These are phyloP conservation scores for Corbicula japonica DNA, from an alignment of 2,888 invertebrate genomes.

Conservation along the genomic window DNA sequence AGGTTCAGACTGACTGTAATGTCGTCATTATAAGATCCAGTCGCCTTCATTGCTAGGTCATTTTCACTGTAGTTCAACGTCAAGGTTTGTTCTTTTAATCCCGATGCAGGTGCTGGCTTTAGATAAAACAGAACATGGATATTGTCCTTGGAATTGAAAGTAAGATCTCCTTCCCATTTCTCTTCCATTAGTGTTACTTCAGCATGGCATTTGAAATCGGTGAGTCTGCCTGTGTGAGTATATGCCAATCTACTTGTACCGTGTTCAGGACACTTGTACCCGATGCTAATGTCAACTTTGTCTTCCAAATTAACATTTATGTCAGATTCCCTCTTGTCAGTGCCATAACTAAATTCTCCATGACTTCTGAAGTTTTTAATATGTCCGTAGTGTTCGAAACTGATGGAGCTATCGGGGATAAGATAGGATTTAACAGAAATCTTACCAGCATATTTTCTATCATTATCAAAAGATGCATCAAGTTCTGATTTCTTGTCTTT, in stretches of 20 bases:
- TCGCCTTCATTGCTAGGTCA: not conserved
- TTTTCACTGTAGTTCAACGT: not conserved
- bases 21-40: slow-evolving; percentile 11
- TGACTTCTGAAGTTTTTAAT: slow-evolving; percentile 44
- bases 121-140: not conserved
- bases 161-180: slow-evolving; percentile 18
- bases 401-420: slow-evolving; percentile 29
- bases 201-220: slow-evolving; percentile 19
- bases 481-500: slow-evolving; percentile 36
- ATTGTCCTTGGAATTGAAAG: not conserved
- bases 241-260: slow-evolving; percentile 9
- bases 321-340: slow-evolving; percentile 61
- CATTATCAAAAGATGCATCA: slow-evolving; percentile 20
- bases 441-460: slow-evolving; percentile 35
- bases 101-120: not conserved
- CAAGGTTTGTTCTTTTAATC: not conserved
- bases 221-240: slow-evolving; percentile 1
- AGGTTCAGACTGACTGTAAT: slow-evolving; percentile 1
- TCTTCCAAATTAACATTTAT: slow-evolving; percentile 52
- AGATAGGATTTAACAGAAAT: slow-evolving; percentile 43
- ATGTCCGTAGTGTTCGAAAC: slow-evolving; percentile 49
- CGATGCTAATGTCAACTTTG: slow-evolving; percentile 8
- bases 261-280: slow-evolving; percentile 15
- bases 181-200: slow-evolving; percentile 1
- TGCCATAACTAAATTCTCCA: slow-evolving; percentile 41